Evolutionary conservation across 2,888 invertebrate species (phyloP).

Genomic region (Camponotus fellah): DNA sequence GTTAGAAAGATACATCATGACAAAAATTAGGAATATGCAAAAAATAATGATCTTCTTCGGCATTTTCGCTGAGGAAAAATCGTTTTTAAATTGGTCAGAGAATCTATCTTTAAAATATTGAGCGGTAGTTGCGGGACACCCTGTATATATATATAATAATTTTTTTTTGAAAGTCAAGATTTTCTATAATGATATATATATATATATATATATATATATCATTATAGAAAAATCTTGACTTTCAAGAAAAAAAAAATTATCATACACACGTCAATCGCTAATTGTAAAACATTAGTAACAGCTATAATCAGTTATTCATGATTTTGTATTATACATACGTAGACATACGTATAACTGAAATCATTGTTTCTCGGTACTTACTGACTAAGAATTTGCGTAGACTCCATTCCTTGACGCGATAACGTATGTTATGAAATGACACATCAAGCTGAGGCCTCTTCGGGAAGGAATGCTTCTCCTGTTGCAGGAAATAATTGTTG

Average conservation of each 20-base stretch:
- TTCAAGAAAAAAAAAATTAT: neutral
- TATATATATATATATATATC: too few relatives aligned
- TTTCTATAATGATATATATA: too few relatives aligned
- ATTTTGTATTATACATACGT: neutral
- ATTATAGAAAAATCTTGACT: neutral
- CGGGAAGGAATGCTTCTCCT: conserved; percentile 86
- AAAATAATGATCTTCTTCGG: too few relatives aligned
- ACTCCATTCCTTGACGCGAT: conserved; percentile 88
- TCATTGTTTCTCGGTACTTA: conserved; percentile 84
- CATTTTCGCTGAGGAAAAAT: too few relatives aligned
- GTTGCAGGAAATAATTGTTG: conserved; percentile 78
- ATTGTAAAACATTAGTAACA: neutral
- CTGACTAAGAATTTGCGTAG: conserved; percentile 88
- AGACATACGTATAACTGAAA: too few relatives aligned
- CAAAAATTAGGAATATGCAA: too few relatives aligned
- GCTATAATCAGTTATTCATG: neutral
- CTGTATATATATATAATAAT: too few relatives aligned
- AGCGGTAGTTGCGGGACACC: too few relatives aligned
- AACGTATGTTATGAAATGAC: conserved; percentile 90
- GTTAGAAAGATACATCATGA: too few relatives aligned
- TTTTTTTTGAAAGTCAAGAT: too few relatives aligned
- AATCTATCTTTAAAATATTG: too few relatives aligned
- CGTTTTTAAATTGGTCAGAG: too few relatives aligned
- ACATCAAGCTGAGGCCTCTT: conserved; percentile 89
- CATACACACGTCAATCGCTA: neutral